These are phyloP conservation scores for Glyphotaelius pellucidus DNA, from an alignment of 2,888 invertebrate genomes.

Conservation along the genomic window DNA sequence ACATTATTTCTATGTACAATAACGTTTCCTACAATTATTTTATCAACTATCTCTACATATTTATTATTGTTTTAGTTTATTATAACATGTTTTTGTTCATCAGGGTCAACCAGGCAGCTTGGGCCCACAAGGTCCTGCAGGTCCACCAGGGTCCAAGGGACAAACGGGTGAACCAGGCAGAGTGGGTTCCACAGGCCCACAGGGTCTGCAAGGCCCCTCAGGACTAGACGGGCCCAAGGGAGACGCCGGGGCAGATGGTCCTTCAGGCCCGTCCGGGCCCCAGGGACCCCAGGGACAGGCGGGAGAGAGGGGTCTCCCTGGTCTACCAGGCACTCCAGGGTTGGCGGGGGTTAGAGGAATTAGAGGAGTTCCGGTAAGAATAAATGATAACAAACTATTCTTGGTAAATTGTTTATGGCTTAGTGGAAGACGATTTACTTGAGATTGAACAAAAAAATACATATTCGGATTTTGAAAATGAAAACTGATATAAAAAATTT, in stretches of 20 bases:
- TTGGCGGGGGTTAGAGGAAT: slow-evolving; percentile 81
- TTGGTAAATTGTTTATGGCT: not conserved
- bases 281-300: slow-evolving; percentile 82
- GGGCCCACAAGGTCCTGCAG: slow-evolving; percentile 83
- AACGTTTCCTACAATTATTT: too few species aligned
- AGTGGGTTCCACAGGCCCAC: slow-evolving; percentile 81
- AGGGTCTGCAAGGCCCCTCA: slow-evolving; percentile 84
- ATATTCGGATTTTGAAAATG: too few species aligned
- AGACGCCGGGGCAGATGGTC: slow-evolving; percentile 83
- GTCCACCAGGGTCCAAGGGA: slow-evolving; percentile 84
- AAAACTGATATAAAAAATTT: too few species aligned
- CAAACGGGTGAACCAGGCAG: slow-evolving; percentile 83
- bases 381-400: not conserved
- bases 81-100: not conserved
- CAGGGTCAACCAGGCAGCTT: slow-evolving; percentile 85
- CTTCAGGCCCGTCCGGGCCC: slow-evolving; percentile 83
- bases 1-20: too few species aligned
- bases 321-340: slow-evolving; percentile 82
- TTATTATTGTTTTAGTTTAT: not conserved
- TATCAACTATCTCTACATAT: too few species aligned
- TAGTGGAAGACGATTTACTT: too few species aligned
- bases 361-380: slow-evolving; percentile 79
- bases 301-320: slow-evolving; percentile 82
- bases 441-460: too few species aligned
- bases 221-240: slow-evolving; percentile 87